A percentile compares a stretch with the other conserved stretches of the same genome.
phyloP scores from a whole-genome alignment of 2,113 vertebrate genomes.

The Lepus timidus region DNA sequence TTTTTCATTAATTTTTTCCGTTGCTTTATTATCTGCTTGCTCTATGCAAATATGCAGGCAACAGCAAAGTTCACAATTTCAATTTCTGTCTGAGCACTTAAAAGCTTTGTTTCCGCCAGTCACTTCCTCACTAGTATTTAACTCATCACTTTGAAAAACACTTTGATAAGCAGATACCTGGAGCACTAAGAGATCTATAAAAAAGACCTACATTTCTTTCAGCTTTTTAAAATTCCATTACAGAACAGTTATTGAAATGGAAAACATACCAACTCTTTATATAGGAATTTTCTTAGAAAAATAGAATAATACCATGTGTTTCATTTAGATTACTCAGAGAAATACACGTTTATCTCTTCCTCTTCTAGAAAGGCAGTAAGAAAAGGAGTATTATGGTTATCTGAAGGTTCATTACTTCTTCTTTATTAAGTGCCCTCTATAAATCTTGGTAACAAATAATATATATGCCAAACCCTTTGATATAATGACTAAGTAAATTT shows the following conservation, averaged over 20 bases:
- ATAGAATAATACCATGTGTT: conserved; percentile 58
- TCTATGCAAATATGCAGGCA: not conserved
- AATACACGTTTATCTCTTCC: conserved; percentile 57
- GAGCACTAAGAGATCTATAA: conserved; percentile 24
- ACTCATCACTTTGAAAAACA: conserved; percentile 65
- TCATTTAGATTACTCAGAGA: conserved; percentile 70
- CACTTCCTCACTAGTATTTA: conserved; percentile 57
- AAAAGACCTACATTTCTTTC: conserved; percentile 63
- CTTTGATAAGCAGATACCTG: conserved; percentile 70
- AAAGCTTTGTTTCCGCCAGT: conserved; percentile 58
- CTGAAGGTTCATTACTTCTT: conserved; percentile 52
- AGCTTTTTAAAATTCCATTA: conserved; percentile 73
- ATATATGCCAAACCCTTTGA: conserved; percentile 56
- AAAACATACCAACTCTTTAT: conserved; percentile 55
- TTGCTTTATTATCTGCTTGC: not conserved
- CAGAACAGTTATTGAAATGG: conserved; percentile 56
- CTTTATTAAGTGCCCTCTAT: conserved; percentile 76
- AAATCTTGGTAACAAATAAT: conserved; percentile 77
- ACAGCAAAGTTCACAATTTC: not conserved
- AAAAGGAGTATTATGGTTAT: conserved; percentile 47
- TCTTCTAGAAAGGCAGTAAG: conserved; percentile 64
- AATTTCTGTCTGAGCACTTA: conserved; percentile 40
- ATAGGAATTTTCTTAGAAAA: conserved; percentile 73
- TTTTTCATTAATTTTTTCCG: no score
- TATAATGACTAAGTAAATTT: conserved; percentile 51